These are phyloP conservation scores for Rhinoderma darwinii DNA, from an alignment of 2,113 vertebrate species.

Conservation along the genomic window DNA sequence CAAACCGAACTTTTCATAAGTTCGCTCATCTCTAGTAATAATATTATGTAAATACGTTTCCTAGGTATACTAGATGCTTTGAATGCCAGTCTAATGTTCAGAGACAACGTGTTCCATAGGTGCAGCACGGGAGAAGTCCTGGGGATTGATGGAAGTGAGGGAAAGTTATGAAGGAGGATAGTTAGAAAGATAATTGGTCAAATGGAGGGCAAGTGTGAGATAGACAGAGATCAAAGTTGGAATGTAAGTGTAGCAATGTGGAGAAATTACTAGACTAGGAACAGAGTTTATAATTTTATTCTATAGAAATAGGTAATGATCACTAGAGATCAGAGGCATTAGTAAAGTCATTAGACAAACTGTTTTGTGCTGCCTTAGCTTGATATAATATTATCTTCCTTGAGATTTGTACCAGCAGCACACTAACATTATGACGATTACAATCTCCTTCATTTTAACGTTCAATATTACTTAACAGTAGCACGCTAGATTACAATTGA, in stretches of 20 bases:
- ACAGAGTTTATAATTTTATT: neutral
- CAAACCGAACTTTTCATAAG: too few relatives aligned
- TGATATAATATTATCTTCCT: neutral
- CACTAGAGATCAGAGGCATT: neutral
- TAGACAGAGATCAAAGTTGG: neutral
- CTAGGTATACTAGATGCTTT: too few relatives aligned
- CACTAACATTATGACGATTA: neutral
- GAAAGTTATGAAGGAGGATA: too few relatives aligned
- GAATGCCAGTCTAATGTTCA: too few relatives aligned
- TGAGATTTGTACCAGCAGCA: neutral
- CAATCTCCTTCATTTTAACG: neutral
- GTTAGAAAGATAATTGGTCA: too few relatives aligned
- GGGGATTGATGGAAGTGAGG: too few relatives aligned
- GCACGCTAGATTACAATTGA: neutral
- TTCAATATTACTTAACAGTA: constrained; percentile 3
- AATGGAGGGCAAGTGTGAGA: too few relatives aligned
- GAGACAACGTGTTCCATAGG: too few relatives aligned
- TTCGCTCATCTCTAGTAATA: too few relatives aligned
- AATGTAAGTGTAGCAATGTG: neutral
- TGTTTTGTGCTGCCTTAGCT: neutral
- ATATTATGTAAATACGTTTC: too few relatives aligned
- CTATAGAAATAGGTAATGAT: neutral
- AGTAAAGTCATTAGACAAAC: neutral
- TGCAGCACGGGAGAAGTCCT: too few relatives aligned
- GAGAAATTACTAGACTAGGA: neutral